Percentiles rank a stretch among this genome's conserved stretches.
These are phyloP conservation scores for Pempheris klunzingeri DNA, from an alignment of 2,797 vertebrate genomes.

Conservation along the genomic window DNA sequence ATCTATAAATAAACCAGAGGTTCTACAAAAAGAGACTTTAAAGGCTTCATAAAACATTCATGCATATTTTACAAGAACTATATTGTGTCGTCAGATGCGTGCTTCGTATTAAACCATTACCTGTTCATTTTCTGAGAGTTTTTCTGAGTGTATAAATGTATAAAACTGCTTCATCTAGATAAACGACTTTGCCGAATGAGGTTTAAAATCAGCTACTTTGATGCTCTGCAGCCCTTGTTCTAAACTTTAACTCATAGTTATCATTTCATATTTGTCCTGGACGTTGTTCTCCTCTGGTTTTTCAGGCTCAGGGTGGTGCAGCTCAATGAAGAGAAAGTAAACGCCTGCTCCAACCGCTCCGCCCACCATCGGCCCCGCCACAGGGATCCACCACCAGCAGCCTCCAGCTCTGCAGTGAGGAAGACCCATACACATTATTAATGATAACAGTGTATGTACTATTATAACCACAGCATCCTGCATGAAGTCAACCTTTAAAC, in stretches of 20 bases:
- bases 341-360: conserved; percentile 88
- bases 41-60: conserved; percentile 54
- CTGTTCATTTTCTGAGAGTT: background rate
- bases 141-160: conserved; percentile 27
- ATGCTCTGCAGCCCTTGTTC: conserved; percentile 4
- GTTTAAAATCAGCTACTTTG: conserved; percentile 13
- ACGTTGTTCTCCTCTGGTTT: conserved; percentile 79
- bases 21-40: conserved; percentile 31
- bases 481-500: background rate
- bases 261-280: conserved; percentile 91
- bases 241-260: conserved; percentile 81
- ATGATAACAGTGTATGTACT: background rate
- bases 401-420: conserved; percentile 86
- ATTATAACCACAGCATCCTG: background rate
- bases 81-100: conserved; percentile 11
- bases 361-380: conserved; percentile 93
- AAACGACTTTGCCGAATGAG: conserved; percentile 17
- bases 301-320: conserved; percentile 89
- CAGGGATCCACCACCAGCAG: conserved; percentile 97
- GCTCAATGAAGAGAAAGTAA: conserved; percentile 91
- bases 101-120: conserved; percentile 19
- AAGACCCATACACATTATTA: conserved; percentile 30
- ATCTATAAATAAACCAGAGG: background rate
- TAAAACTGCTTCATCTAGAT: conserved; percentile 13
- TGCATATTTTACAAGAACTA: conserved; percentile 46